A percentile compares a stretch with the other conserved stretches of the same genome.
These are phyloP conservation scores for Ernsta delagoae DNA, from an alignment of 2,888 invertebrate species.

Conservation along the genomic window DNA sequence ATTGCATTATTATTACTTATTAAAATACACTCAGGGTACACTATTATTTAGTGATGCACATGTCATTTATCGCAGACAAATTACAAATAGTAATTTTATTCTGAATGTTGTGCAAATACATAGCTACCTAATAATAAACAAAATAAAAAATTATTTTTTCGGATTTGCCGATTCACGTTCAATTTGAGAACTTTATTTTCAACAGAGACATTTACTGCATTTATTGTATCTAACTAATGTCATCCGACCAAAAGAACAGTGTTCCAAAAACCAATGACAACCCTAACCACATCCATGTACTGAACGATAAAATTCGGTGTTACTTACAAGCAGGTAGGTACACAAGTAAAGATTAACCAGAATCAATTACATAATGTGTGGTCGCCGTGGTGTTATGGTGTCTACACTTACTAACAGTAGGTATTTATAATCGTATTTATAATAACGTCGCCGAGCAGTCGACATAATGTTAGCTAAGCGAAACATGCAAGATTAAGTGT, in stretches of 20 bases:
- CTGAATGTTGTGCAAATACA: too few relatives aligned
- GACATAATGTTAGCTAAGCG: constrained; percentile 1
- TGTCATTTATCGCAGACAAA: too few relatives aligned
- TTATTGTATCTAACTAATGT: not conserved
- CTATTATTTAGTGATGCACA: too few relatives aligned
- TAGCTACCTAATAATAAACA: too few relatives aligned
- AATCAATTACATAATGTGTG: constrained; percentile 31
- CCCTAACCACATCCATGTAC: constrained; percentile 14
- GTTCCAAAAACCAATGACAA: not conserved
- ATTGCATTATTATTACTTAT: too few relatives aligned
- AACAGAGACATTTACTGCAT: too few relatives aligned
- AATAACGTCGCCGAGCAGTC: constrained; percentile 9
- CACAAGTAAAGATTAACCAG: constrained; percentile 26
- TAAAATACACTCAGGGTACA: too few relatives aligned
- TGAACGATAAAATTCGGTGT: constrained; percentile 73
- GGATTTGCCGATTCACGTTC: too few relatives aligned
- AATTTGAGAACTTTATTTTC: too few relatives aligned
- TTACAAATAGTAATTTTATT: too few relatives aligned
- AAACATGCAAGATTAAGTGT: constrained; percentile 5
- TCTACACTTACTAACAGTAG: not conserved
- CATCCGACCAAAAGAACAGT: not conserved
- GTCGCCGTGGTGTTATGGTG: constrained; percentile 15
- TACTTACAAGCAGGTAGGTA: constrained; percentile 51
- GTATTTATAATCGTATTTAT: constrained; percentile 9
- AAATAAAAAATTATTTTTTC: too few relatives aligned